Conservation (phyloP, 1,140 invertebrate genomes). For the Hycleus phaleratus region DNA sequence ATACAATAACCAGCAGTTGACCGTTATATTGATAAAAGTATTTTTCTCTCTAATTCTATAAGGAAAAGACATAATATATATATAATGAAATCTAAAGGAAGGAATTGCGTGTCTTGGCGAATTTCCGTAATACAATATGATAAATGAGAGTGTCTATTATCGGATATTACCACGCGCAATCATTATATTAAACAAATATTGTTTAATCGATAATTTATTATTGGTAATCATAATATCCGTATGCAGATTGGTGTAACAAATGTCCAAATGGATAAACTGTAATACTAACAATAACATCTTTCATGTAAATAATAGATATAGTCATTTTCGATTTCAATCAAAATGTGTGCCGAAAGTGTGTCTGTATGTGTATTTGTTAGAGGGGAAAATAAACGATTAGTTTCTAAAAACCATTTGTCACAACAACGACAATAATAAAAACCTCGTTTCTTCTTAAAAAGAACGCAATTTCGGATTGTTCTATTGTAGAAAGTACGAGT, state of each 20-base stretch:
- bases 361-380: too few relatives aligned
- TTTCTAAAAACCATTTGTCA: too few relatives aligned
- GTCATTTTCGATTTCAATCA: too few relatives aligned
- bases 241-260: conserved; percentile 1
- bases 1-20: too few relatives aligned
- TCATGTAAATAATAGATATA: too few relatives aligned
- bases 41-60: not conserved
- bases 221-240: too few relatives aligned
- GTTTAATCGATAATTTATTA: conserved; percentile 7
- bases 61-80: conserved; percentile 10
- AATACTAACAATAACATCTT: too few relatives aligned
- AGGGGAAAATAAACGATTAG: too few relatives aligned
- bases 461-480: conserved; percentile 12
- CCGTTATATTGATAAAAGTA: too few relatives aligned
- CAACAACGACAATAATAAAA: conserved; percentile 1
- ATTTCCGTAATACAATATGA: conserved; percentile 11
- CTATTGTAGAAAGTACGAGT: conserved; percentile 10
- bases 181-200: conserved; percentile 4
- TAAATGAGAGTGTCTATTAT: conserved; percentile 7
- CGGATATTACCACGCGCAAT: conserved; percentile 3
- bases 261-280: not conserved
- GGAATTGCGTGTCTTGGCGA: conserved; percentile 10
- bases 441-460: conserved; percentile 4
- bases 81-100: conserved; percentile 14
- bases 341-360: too few relatives aligned